phyloP scores from a whole-genome alignment of 53 echinoderm and acorn worm species.

The Mesocentrotus franciscanus region DNA sequence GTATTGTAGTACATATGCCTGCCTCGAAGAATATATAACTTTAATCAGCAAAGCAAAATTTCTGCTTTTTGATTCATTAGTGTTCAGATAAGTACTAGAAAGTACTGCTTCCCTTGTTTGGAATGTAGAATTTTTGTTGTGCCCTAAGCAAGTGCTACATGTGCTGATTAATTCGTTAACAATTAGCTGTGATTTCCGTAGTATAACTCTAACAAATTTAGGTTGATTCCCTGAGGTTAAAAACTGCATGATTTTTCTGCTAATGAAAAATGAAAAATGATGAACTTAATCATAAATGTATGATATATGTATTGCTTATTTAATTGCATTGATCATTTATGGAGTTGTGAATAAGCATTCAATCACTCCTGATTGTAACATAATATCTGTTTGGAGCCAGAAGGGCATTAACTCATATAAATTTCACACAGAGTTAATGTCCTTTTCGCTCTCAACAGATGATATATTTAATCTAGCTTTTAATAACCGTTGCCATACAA shows the following conservation, averaged over 20 bases:
- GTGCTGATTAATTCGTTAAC: not conserved
- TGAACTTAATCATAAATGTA: not conserved
- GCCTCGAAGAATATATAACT: not conserved
- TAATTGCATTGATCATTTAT: not conserved
- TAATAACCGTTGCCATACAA: not conserved
- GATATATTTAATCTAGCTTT: not conserved
- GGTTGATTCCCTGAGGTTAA: not conserved
- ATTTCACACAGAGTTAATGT: no score
- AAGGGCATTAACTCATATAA: no score
- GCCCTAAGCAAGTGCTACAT: not conserved
- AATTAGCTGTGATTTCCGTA: no score
- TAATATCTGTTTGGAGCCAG: not conserved
- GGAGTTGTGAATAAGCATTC: not conserved
- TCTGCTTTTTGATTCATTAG: not conserved
- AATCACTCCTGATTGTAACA: not conserved
- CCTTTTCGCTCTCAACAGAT: no score
- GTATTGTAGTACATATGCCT: not conserved
- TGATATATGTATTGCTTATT: not conserved
- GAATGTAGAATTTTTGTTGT: not conserved
- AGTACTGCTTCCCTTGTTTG: not conserved
- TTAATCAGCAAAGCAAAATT: not conserved
- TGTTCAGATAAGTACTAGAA: not conserved
- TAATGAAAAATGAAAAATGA: not conserved
- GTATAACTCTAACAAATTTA: not conserved
- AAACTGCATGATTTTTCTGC: not conserved